Conservation (phyloP, 2,888 invertebrate species). For the Pandemis heparana region DNA sequence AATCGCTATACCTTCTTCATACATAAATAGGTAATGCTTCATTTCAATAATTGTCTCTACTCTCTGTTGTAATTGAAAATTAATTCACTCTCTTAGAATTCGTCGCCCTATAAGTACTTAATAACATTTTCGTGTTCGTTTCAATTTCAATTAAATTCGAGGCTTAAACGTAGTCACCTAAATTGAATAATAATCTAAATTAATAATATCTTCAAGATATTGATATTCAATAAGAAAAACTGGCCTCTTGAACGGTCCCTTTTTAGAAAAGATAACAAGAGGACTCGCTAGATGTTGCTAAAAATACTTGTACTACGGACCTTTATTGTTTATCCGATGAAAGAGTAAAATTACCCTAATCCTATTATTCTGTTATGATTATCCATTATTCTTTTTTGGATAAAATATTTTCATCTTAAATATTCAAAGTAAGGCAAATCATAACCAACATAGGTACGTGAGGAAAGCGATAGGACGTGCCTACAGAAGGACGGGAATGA, state of each 20-base stretch:
- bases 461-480: too few species aligned
- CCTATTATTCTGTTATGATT: not conserved
- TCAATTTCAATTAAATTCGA: slow-evolving; percentile 37
- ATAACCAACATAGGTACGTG: too few species aligned
- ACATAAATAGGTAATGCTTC: not conserved
- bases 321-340: slow-evolving; percentile 1
- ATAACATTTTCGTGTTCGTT: slow-evolving; percentile 37
- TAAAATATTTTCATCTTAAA: too few species aligned
- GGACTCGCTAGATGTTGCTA: not conserved
- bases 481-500: too few species aligned
- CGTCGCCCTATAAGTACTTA: slow-evolving; percentile 27
- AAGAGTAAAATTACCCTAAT: slow-evolving; percentile 7
- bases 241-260: not conserved
- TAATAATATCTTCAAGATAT: slow-evolving; percentile 22
- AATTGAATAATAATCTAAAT: slow-evolving; percentile 36
- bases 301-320: not conserved
- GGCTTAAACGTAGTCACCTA: slow-evolving; percentile 14
- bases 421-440: too few species aligned
- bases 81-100: slow-evolving; percentile 7
- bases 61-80: slow-evolving; percentile 12
- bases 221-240: slow-evolving; percentile 24
- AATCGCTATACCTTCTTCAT: not conserved
- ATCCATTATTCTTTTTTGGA: not conserved
- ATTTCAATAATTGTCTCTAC: not conserved
- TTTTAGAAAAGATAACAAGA: not conserved